Evolutionary conservation across 1,140 invertebrate species (phyloP).

Genomic region (Euura saliciscinereae): DNA sequence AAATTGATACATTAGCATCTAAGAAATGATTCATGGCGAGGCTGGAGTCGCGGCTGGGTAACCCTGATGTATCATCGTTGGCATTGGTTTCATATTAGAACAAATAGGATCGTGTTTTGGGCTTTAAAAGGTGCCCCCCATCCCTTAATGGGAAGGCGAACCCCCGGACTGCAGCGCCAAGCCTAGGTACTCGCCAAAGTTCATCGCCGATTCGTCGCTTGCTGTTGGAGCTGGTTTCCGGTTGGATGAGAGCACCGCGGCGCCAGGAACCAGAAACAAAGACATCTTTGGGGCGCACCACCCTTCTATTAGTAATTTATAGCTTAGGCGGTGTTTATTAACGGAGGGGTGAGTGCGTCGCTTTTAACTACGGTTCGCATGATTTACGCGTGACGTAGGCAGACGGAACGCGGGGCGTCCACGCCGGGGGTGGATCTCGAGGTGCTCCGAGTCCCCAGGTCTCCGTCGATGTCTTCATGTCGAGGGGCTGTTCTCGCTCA

Average conservation of each 20-base stretch:
- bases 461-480: not conserved
- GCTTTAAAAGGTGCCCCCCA: constrained; percentile 11
- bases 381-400: constrained; percentile 25
- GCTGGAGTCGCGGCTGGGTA: constrained; percentile 13
- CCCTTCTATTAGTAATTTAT: constrained; percentile 22
- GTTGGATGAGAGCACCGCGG: not conserved
- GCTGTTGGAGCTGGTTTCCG: not conserved
- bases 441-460: not conserved
- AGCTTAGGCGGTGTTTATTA: constrained; percentile 29
- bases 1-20: constrained; percentile 55
- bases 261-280: not conserved
- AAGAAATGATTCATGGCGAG: constrained; percentile 49
- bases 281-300: not conserved
- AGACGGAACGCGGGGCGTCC: not conserved
- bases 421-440: not conserved
- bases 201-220: not conserved
- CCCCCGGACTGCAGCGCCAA: constrained; percentile 11
- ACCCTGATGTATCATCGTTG: constrained; percentile 49
- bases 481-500: not conserved
- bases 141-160: constrained; percentile 16
- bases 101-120: constrained; percentile 33
- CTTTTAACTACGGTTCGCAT: constrained; percentile 31
- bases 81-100: constrained; percentile 52
- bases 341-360: constrained; percentile 33
- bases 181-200: not conserved